Conservation (phyloP, 2,113 vertebrate genomes). For the Paralichthys olivaceus region DNA sequence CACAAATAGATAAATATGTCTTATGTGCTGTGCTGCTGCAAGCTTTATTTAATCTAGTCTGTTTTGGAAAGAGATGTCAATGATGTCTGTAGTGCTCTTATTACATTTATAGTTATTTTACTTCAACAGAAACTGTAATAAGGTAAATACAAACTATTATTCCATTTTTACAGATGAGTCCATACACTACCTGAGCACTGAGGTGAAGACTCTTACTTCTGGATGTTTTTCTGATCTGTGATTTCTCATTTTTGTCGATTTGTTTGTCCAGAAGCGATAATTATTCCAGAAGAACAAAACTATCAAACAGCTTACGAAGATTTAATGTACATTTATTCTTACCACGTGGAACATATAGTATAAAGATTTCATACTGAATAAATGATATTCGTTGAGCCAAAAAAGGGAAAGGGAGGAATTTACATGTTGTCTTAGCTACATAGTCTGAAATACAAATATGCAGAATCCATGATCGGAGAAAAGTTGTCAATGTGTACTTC, state of each 20-base stretch:
- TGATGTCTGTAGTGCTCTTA: not conserved
- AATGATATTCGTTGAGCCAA: slow-evolving; percentile 99
- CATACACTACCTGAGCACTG: not conserved
- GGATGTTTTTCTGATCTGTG: not conserved
- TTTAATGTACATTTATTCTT: slow-evolving; percentile 99
- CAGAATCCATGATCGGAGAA: slow-evolving; percentile 98
- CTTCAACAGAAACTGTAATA: not conserved
- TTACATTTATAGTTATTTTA: not conserved
- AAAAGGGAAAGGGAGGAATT: slow-evolving; percentile 98
- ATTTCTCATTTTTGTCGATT: not conserved
- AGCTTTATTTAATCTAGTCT: not conserved
- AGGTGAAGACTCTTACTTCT: not conserved
- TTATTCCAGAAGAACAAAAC: slow-evolving; percentile 83
- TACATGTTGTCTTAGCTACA: slow-evolving; percentile 99
- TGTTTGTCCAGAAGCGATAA: not conserved
- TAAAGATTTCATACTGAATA: slow-evolving; percentile 99
- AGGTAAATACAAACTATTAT: not conserved
- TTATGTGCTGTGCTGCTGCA: no score
- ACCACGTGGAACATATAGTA: slow-evolving; percentile 99
- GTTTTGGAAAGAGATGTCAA: not conserved
- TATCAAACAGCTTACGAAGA: slow-evolving; percentile 99
- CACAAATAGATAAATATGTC: no score
- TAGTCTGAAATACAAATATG: slow-evolving; percentile 99
- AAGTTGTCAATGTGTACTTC: slow-evolving; percentile 98
- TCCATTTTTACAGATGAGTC: not conserved